Conservation (phyloP, 1,140 invertebrate species). For the Drosophila pectinifera region DNA sequence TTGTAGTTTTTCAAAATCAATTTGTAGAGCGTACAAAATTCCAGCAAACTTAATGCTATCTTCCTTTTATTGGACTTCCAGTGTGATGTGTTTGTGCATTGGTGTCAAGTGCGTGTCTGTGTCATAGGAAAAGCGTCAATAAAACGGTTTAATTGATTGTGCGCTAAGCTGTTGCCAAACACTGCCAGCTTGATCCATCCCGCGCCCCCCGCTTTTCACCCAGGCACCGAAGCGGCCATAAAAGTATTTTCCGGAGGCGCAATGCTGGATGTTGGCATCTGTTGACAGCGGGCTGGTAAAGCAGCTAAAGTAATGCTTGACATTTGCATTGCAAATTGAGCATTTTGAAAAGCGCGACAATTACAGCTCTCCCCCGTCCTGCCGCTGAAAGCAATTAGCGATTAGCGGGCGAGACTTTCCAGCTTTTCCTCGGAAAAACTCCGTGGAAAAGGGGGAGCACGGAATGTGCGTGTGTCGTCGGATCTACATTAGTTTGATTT, state of each 20-base stretch:
- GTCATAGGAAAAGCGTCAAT: constrained; percentile 66
- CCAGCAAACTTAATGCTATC: neutral
- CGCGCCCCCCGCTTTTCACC: neutral
- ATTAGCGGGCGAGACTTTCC: constrained; percentile 75
- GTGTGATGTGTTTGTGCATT: constrained; percentile 5
- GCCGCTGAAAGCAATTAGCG: constrained; percentile 80
- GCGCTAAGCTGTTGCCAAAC: constrained; percentile 78
- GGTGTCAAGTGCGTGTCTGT: constrained; percentile 40
- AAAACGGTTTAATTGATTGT: constrained; percentile 82
- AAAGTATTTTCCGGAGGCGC: constrained; percentile 52
- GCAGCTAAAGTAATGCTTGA: constrained; percentile 73
- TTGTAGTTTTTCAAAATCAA: too few species aligned
- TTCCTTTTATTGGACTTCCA: constrained; percentile 3
- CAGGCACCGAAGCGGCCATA: constrained; percentile 25
- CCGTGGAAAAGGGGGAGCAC: neutral
- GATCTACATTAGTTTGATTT: constrained; percentile 67
- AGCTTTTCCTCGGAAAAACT: constrained; percentile 48
- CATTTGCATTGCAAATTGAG: constrained; percentile 83
- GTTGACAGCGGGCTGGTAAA: constrained; percentile 34
- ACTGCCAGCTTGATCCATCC: constrained; percentile 29
- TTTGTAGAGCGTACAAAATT: constrained; percentile 1
- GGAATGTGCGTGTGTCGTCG: constrained; percentile 48
- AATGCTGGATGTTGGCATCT: constrained; percentile 21
- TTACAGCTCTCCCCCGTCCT: constrained; percentile 50
- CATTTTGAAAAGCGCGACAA: constrained; percentile 78